Evolutionary conservation across 2,888 invertebrate species (phyloP), one percentile per base, ranked within the genome.

Genomic region (Aporophyla nigra): DNA sequence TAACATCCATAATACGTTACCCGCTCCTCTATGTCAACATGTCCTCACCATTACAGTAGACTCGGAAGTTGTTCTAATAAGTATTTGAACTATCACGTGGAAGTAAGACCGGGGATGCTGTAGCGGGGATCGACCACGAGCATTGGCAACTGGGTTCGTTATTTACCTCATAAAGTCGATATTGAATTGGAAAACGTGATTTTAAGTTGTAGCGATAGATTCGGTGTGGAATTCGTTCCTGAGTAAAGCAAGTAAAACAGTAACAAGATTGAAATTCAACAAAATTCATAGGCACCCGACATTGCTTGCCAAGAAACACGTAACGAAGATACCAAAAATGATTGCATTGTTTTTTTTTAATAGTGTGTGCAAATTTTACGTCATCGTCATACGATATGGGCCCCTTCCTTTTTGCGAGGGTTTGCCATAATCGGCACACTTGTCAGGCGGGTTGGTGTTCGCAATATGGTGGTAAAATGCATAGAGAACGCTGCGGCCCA

Each of bases 11-110:
- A n/a, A 49, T 27, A 49, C 21, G 14, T 19, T 33, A 49, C 14
- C 51, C 63, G 80, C 63, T 71, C 12, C 58, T 62, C 14, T 16
- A 3, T 19, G 19, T 69, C 6, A 83, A 71, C 62, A 75, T 81
- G 54, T 69, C 21, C 68, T 12, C 56, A 65, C 43, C 82, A 71
- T 79, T 80, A 82, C 68, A 56, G 53, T 72, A 85, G 85, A 84
- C 80, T 80, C 74, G 71, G 84, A 85, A 88, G 87, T 90, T 82
- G 90, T 77, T 87, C 86, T 91, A 93, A 92, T 92, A 91, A 91
- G 90, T 91, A 91, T 91, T 91, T 88, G 89, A 92, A 91, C 91
- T 91, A 90, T 90, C 87, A 86, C 76, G 84, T 87, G 85, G 80
- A 86, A 81, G 83, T 86, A 84, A 79, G 74, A 78, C 78, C 40